Conservation (phyloP, 2,888 invertebrate genomes). For the Pedicia rivosa region DNA sequence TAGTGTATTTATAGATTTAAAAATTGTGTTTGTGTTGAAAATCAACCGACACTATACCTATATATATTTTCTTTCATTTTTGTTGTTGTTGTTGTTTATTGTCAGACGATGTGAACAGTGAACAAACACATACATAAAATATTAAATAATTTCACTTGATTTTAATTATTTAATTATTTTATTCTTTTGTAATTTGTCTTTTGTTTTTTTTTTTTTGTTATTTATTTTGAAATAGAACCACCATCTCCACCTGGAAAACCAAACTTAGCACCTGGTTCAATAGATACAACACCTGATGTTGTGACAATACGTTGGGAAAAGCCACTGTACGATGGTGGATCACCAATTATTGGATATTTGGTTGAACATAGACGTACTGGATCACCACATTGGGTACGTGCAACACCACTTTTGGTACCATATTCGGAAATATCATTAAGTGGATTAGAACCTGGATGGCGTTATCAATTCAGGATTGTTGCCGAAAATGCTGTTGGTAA, state of each 20-base stretch:
- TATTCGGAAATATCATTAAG: slow-evolving; percentile 62
- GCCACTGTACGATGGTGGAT: slow-evolving; percentile 71
- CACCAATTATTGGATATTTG: slow-evolving; percentile 67
- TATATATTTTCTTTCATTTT: too few relatives aligned
- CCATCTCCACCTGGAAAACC: slow-evolving; percentile 73
- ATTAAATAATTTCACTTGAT: too few relatives aligned
- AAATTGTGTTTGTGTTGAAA: slow-evolving; percentile 3
- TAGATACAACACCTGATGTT: slow-evolving; percentile 58
- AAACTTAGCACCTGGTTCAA: slow-evolving; percentile 52
- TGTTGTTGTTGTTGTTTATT: too few relatives aligned
- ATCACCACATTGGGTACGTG: slow-evolving; percentile 69
- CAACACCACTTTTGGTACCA: slow-evolving; percentile 53
- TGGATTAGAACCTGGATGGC: slow-evolving; percentile 71
- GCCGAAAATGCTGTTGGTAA: slow-evolving; percentile 84
- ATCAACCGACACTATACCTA: too few relatives aligned
- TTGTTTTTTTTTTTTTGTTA: too few relatives aligned
- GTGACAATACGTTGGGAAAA: slow-evolving; percentile 70
- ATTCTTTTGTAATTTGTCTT: too few relatives aligned
- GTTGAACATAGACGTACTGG: slow-evolving; percentile 63
- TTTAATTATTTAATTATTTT: too few relatives aligned
- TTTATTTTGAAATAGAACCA: too few relatives aligned
- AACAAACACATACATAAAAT: too few relatives aligned
- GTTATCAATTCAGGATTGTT: slow-evolving; percentile 80
- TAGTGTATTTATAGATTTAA: slow-evolving; percentile 3
- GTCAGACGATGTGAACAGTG: too few relatives aligned